A percentile compares a stretch with the other conserved stretches of the same genome.
Evolutionary conservation across 2,888 invertebrate genomes (phyloP).

Genomic region (Drosophila quinaria): DNA sequence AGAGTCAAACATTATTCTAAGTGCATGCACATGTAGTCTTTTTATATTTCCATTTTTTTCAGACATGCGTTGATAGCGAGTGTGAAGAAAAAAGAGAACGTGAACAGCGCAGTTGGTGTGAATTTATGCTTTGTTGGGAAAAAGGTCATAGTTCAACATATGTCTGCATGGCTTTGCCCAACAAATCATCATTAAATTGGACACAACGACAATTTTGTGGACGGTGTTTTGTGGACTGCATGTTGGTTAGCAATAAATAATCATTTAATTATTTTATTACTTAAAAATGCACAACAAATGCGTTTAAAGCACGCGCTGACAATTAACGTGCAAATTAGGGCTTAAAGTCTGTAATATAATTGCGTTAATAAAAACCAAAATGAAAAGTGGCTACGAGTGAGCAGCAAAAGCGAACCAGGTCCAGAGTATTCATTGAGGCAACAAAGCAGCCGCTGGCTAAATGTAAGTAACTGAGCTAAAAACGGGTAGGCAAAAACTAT

Average conservation of each 20-base stretch:
- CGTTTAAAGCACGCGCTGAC: slow-evolving; percentile 66
- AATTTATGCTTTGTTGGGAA: slow-evolving; percentile 48
- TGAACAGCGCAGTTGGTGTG: slow-evolving; percentile 29
- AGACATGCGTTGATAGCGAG: slow-evolving; percentile 28
- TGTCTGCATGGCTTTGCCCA: slow-evolving; percentile 54
- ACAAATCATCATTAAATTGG: slow-evolving; percentile 65
- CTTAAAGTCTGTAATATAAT: slow-evolving; percentile 51
- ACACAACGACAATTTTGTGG: slow-evolving; percentile 26
- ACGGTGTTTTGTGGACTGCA: slow-evolving; percentile 30
- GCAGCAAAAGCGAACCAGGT: slow-evolving; percentile 20
- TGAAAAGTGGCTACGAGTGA: slow-evolving; percentile 50
- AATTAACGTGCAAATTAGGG: slow-evolving; percentile 67
- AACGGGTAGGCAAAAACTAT: slow-evolving; percentile 8
- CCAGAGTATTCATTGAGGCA: slow-evolving; percentile 43
- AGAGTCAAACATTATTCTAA: not conserved
- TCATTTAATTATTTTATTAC: slow-evolving; percentile 81
- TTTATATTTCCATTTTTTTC: slow-evolving; percentile 4
- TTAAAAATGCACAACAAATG: slow-evolving; percentile 75
- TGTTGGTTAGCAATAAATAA: slow-evolving; percentile 67
- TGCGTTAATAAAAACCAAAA: slow-evolving; percentile 50
- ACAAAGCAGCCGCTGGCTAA: slow-evolving; percentile 42
- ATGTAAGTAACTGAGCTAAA: slow-evolving; percentile 27
- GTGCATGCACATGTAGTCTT: slow-evolving; percentile 2
- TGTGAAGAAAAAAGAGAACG: slow-evolving; percentile 1
- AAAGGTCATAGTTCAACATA: slow-evolving; percentile 65